Evolutionary conservation across 2,113 vertebrate species (phyloP), one percentile per base, ranked within the genome.

Genomic region (Larimichthys polyactis): DNA sequence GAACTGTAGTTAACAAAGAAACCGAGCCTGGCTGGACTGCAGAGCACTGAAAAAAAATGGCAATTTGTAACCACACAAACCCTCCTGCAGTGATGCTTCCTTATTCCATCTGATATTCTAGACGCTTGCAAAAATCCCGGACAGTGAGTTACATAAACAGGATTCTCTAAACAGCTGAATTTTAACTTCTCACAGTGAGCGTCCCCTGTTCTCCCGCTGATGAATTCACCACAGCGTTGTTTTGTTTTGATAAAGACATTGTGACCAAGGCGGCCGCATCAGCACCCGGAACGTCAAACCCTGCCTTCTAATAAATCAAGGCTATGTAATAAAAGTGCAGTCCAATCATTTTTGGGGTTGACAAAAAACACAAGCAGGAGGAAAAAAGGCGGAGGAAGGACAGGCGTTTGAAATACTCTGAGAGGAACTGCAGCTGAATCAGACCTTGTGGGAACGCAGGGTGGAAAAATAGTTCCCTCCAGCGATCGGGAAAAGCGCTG

Each of bases 351-450:
- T 83, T 78, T 60, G 15, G 9, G 40, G 36, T 46, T 17, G 49
- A 36, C 19, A 62, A 44, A 79, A 24, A 27, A 52, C 57, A 24
- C 22, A 27, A 44, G 58, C 70, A 57, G 36, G 46, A 78, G 46
- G 52, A 62, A 58, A 74, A 40, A 8, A 8, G 2, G 36, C 73
- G 22, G 22, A 5, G 32, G 44, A n/a, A 80, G 32, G 51, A 43
- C 48, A 75, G 72, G 46, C 68, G 6, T 75, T 79, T 55, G 16
- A 76, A 84, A 79, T 62, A 60, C 60, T 84, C 44, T 2, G 54
- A 69, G 75, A 63, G 74, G 63, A 85, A 40, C 3, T 19, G 59
- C 14, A 88, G 89, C 89, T 93, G 90, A 93, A 75, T 91, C 89
- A 87, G 88, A 87, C 71, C 84, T 69, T 80, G 59, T 82, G 84